Evolutionary conservation across 2,797 vertebrate genomes (phyloP), one percentile per base, ranked within the genome.

Genomic region (Lutjanus argentimaculatus): DNA sequence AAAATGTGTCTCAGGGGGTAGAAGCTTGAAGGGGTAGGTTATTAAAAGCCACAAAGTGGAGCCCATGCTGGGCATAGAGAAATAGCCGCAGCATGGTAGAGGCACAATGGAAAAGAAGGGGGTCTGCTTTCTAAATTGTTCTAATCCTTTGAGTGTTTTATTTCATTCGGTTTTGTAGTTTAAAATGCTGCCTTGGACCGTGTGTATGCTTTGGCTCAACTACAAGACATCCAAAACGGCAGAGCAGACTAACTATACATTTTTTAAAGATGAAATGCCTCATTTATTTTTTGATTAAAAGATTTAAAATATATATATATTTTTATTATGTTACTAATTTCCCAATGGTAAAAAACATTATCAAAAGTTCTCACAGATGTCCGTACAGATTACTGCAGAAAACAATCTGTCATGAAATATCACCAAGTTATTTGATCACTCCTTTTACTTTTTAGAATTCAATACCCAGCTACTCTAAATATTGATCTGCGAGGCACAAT

Each of bases 31-130:
- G 97, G 97, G 96, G 95, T 96, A 96, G 96, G 97, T 97, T 99
- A 98, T 99, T 99, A 97, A 98, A 97, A 97, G 95, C 96, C 96
- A 97, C 97, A 97, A 97, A 97, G 97, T 96, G 94, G 96, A 97
- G 95, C 95, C 95, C 97, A 96, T 95, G 97, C 96, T 97, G 96
- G 96, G 97, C 95, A 93, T 93, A 94, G 96, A 97, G 97, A 97
- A 97, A 97, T 97, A 97, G 97, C 97, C 96, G 92, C 95, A 94
- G 96, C 96, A 95, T 95, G 95, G 95, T 94, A 95, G 96, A 95
- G 97, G 96, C 96, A 93, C 96, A 96, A 96, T 97, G 96, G 96
- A 96, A 97, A 96, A 94, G 96, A 95, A 95, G 89, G 91, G 80
- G 95, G 95, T 93, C 93, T 92, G 95, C 96, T 96, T 97, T 97